Conservation (phyloP, 2,797 vertebrate genomes). For the Crenuchus spilurus region DNA sequence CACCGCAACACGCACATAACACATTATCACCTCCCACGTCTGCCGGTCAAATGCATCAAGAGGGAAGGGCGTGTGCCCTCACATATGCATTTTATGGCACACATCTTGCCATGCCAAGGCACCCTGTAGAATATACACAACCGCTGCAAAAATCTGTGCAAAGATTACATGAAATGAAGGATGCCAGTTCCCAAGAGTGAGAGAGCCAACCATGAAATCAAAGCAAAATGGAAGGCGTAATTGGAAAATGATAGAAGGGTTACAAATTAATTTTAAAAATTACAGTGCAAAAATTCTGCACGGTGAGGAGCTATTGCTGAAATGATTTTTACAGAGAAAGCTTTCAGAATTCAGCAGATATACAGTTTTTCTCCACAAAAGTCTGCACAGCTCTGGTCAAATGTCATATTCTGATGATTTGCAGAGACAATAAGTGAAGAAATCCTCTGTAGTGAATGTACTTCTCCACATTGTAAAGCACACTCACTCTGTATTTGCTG, state of each 20-base stretch:
- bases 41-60: conserved; percentile 7
- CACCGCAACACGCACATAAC: conserved; percentile 27
- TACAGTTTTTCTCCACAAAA: background rate
- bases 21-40: conserved; percentile 25
- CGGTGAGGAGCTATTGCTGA: conserved; percentile 57
- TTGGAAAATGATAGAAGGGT: conserved; percentile 65
- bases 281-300: conserved; percentile 64
- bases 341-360: conserved; percentile 25
- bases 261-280: conserved; percentile 71
- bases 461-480: too few species aligned
- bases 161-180: conserved; percentile 49
- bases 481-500: too few species aligned
- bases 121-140: background rate
- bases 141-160: background rate
- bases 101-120: background rate
- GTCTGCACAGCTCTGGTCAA: too few species aligned
- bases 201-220: conserved; percentile 73
- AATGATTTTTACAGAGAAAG: conserved; percentile 20
- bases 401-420: too few species aligned
- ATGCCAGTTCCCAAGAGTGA: conserved; percentile 57
- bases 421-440: too few species aligned
- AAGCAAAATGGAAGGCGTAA: conserved; percentile 72
- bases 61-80: background rate
- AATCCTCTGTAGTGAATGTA: too few species aligned
- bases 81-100: conserved; percentile 9